A percentile compares a stretch with the other conserved stretches of the same genome.
Evolutionary conservation across 2,888 invertebrate species (phyloP).

Genomic region (Drosophila anomalata): DNA sequence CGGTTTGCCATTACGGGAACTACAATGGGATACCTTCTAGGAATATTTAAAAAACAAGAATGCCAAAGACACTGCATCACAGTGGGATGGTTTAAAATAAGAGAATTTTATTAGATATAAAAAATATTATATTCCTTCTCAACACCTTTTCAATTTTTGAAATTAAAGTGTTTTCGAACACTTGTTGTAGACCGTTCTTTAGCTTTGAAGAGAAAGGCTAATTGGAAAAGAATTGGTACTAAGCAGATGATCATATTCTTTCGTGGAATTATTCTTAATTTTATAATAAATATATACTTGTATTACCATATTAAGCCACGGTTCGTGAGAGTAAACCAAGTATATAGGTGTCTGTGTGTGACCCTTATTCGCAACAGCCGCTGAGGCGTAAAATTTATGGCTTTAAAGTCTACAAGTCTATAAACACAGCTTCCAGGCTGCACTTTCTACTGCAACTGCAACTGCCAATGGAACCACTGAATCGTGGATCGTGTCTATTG

Average conservation of each 20-base stretch:
- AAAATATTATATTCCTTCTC: background rate
- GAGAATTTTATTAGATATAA: background rate
- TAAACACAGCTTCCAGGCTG: constrained; percentile 78
- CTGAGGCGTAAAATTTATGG: constrained; percentile 80
- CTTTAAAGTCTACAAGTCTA: constrained; percentile 78
- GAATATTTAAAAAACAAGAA: background rate
- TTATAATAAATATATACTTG: background rate
- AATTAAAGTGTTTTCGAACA: background rate
- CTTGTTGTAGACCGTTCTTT: background rate
- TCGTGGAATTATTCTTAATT: background rate
- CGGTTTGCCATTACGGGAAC: background rate
- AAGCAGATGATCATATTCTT: background rate
- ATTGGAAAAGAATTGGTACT: background rate
- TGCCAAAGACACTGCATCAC: background rate
- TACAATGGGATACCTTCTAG: background rate
- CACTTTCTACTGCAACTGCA: constrained; percentile 70
- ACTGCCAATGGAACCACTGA: constrained; percentile 32
- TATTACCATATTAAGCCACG: constrained; percentile 8
- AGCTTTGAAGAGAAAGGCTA: background rate
- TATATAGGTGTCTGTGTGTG: constrained; percentile 59
- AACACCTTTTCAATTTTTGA: background rate
- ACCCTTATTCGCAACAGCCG: constrained; percentile 77
- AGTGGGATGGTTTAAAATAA: background rate
- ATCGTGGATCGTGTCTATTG: constrained; percentile 48
- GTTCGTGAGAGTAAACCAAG: constrained; percentile 22